Percentiles rank a stretch among this genome's conserved stretches.
Conservation (phyloP, 2,797 vertebrate species). For the Rhabdophis nuchalis region DNA sequence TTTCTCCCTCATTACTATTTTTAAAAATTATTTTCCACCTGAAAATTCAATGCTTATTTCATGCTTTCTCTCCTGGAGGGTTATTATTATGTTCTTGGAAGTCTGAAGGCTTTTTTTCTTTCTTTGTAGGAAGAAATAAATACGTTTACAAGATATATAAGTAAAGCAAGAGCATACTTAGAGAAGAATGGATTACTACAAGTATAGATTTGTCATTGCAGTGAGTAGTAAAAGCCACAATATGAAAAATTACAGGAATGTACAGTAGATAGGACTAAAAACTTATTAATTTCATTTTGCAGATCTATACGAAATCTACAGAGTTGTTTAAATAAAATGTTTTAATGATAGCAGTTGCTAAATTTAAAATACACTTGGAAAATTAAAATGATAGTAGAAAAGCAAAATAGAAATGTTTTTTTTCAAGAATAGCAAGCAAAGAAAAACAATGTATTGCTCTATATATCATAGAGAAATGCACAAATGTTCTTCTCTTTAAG, state of each 20-base stretch:
- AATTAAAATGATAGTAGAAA: not conserved
- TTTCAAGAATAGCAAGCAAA: not conserved
- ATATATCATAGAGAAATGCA: not conserved
- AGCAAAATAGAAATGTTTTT: not conserved
- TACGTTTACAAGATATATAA: not conserved
- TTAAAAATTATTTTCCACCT: not conserved
- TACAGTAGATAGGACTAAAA: not conserved
- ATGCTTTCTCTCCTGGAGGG: not conserved
- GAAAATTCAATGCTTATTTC: not conserved
- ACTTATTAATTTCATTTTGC: constrained; percentile 4
- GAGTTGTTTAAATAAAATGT: constrained; percentile 9
- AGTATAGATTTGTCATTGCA: constrained; percentile 5
- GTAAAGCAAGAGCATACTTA: not conserved
- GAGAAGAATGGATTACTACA: constrained; percentile 6
- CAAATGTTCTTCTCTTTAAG: not conserved
- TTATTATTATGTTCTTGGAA: not conserved
- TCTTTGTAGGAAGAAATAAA: not conserved
- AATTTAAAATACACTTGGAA: not conserved
- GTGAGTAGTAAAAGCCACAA: not conserved
- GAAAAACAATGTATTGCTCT: not conserved
- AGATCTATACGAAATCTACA: not conserved
- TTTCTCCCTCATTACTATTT: not conserved
- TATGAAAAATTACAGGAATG: not conserved
- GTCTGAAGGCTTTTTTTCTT: not conserved
- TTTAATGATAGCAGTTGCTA: constrained; percentile 1